Conservation (phyloP, 2,797 vertebrate genomes). For the Intellagama lesueurii region DNA sequence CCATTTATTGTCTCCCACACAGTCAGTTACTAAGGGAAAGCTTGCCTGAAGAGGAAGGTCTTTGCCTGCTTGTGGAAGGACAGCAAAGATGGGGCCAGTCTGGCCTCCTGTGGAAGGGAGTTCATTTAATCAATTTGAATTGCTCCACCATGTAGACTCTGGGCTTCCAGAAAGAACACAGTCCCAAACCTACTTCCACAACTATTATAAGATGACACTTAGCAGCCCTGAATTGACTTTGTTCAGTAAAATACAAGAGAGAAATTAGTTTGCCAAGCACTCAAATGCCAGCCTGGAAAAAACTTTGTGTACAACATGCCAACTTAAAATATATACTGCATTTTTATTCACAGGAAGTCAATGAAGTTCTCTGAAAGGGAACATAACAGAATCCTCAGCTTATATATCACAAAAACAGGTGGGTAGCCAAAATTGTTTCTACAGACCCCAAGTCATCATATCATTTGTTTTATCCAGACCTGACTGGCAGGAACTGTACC, state of each 20-base stretch:
- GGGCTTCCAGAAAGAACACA: not conserved
- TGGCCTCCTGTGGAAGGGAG: not conserved
- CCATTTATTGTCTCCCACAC: too few relatives aligned
- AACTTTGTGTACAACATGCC: not conserved
- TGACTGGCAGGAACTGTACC: too few relatives aligned
- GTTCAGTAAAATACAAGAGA: not conserved
- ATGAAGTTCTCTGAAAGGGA: not conserved
- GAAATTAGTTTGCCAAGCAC: not conserved
- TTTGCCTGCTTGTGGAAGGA: not conserved
- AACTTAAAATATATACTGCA: not conserved
- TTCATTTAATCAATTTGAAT: not conserved
- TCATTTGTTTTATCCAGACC: too few relatives aligned
- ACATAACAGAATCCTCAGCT: not conserved
- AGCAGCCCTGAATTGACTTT: not conserved
- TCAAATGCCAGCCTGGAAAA: not conserved
- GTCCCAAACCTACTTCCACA: not conserved
- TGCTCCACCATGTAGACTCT: not conserved
- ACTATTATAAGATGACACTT: not conserved
- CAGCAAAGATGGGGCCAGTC: not conserved
- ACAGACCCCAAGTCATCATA: too few relatives aligned
- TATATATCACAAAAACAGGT: not conserved
- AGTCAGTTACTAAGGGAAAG: too few relatives aligned
- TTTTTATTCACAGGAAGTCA: not conserved
- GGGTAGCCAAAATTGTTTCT: not conserved
- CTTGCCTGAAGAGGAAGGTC: too few relatives aligned